Conservation (phyloP, 2,113 vertebrate genomes). For the Cyanocitta stelleri region DNA sequence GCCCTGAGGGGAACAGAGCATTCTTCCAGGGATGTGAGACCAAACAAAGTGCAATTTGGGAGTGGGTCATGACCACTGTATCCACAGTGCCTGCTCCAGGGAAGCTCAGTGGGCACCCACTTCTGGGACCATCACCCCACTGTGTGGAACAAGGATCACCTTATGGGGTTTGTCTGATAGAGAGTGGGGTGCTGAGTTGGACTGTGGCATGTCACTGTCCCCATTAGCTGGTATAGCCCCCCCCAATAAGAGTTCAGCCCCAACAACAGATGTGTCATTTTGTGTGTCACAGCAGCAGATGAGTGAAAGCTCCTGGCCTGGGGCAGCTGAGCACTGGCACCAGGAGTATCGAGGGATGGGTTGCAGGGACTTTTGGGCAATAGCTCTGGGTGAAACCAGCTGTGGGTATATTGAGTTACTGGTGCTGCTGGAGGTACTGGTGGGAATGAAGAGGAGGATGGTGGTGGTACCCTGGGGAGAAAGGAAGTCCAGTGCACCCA, state of each 20-base stretch:
- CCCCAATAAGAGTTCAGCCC: neutral
- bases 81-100: fast-evolving
- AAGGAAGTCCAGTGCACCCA: neutral
- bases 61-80: neutral
- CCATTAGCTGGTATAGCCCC: neutral
- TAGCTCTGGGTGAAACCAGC: neutral
- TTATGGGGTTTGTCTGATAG: neutral
- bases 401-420: neutral
- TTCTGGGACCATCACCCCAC: fast-evolving
- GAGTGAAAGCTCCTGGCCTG: neutral
- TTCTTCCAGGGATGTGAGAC: too few relatives aligned
- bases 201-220: neutral
- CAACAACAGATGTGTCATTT: fast-evolving
- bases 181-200: neutral
- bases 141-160: neutral
- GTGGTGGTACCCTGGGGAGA: neutral
- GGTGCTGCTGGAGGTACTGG: neutral
- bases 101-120: neutral
- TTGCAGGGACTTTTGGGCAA: neutral
- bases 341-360: fast-evolving
- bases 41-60: neutral
- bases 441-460: fast-evolving
- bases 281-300: neutral
- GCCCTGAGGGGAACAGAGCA: neutral
- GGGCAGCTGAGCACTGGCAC: neutral